Conservation (phyloP, 2,888 invertebrate genomes). For the Pristionchus arcanus region DNA sequence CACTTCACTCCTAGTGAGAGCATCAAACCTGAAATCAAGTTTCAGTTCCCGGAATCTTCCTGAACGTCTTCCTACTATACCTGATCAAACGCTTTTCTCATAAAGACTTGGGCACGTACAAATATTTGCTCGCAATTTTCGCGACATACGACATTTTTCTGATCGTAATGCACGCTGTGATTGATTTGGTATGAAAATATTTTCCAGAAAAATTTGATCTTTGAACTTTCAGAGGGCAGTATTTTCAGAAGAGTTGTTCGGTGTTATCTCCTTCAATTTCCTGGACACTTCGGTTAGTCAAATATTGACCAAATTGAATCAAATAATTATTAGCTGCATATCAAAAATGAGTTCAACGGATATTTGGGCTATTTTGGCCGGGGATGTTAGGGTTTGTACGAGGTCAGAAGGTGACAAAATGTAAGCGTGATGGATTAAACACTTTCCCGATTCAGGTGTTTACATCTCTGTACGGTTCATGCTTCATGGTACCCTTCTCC, state of each 20-base stretch:
- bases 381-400: too few species aligned
- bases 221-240: neutral
- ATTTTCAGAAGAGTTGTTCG: neutral
- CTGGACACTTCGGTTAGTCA: neutral
- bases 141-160: neutral
- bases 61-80: neutral
- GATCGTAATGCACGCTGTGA: neutral
- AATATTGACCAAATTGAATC: too few species aligned
- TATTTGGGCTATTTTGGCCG: too few species aligned
- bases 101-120: neutral
- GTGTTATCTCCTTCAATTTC: neutral
- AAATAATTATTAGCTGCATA: too few species aligned
- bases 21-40: neutral
- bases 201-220: too few species aligned
- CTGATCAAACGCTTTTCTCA: neutral
- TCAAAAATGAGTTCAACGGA: too few species aligned
- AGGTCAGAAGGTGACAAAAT: too few species aligned
- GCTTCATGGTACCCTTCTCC: neutral
- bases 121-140: neutral
- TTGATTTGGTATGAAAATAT: neutral
- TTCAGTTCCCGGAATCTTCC: neutral
- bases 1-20: too few species aligned
- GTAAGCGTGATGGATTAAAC: too few species aligned
- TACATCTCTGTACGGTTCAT: neutral
- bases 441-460: neutral